These are phyloP conservation scores for Hydroisotoma schaefferi DNA, from an alignment of 2,888 invertebrate species.

Conservation along the genomic window DNA sequence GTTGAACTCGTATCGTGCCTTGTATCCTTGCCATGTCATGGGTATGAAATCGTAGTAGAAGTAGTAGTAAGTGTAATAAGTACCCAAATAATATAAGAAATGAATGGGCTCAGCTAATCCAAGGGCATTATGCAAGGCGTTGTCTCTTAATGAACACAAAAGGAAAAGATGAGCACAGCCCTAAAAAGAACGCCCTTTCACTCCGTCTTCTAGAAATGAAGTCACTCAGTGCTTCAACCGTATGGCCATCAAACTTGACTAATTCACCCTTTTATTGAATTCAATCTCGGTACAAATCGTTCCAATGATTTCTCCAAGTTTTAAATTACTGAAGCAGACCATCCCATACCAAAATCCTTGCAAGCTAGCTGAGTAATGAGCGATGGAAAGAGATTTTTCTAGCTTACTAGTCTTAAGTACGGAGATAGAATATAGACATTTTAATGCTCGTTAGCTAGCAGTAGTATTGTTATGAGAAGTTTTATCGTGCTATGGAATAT, in stretches of 20 bases:
- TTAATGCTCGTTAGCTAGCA: too few species aligned
- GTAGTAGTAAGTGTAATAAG: conserved; percentile 2
- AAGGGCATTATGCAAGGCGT: conserved; percentile 31
- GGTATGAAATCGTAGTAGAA: background rate
- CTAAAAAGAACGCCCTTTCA: conserved; percentile 40
- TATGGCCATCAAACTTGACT: conserved; percentile 38
- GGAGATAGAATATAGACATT: too few species aligned
- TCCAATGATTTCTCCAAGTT: background rate
- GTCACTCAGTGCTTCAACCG: conserved; percentile 34
- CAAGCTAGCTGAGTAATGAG: too few species aligned
- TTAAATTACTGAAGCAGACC: too few species aligned
- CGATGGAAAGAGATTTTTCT: too few species aligned
- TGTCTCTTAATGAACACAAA: conserved; percentile 34
- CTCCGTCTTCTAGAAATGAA: conserved; percentile 35
- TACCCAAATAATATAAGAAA: background rate
- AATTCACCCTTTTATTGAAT: conserved; percentile 29
- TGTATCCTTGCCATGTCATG: background rate
- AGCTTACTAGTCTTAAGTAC: too few species aligned
- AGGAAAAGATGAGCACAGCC: conserved; percentile 37
- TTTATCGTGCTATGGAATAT: too few species aligned
- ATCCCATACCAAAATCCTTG: too few species aligned
- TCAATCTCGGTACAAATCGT: background rate
- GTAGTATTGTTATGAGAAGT: too few species aligned
- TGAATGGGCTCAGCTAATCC: conserved; percentile 9
- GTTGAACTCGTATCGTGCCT: background rate